phyloP scores from a whole-genome alignment of 2,888 invertebrate species.

The Electrophaes corylata region DNA sequence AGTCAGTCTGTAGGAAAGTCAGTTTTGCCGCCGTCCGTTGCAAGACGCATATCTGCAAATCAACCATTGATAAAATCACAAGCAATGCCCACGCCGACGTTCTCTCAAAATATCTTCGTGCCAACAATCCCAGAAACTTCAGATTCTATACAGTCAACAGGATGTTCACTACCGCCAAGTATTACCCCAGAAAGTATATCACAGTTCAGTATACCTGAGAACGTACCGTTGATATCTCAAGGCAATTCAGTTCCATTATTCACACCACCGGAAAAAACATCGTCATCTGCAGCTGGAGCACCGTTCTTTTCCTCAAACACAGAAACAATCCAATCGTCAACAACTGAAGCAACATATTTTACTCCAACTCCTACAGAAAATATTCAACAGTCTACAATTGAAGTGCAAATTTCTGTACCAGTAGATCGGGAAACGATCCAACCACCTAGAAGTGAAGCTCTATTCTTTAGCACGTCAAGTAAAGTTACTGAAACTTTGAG shows the following conservation, averaged over 20 bases:
- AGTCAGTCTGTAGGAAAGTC: conserved; percentile 54
- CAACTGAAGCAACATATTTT: background rate
- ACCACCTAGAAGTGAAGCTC: background rate
- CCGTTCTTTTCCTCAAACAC: conserved; percentile 3
- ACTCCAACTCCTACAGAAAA: background rate
- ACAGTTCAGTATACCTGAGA: background rate
- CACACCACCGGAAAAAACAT: background rate
- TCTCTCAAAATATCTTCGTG: conserved; percentile 62
- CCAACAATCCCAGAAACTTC: conserved; percentile 42
- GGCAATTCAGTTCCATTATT: conserved; percentile 9
- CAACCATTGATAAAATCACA: conserved; percentile 64
- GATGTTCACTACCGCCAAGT: conserved; percentile 1
- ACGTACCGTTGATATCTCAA: background rate
- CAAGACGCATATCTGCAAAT: conserved; percentile 66
- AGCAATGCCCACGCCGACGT: conserved; percentile 39
- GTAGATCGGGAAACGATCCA: background rate
- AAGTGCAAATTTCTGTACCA: background rate
- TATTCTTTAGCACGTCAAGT: background rate
- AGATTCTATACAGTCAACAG: conserved; percentile 7
- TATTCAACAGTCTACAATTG: background rate
- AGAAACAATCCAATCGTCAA: background rate
- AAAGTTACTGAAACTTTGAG: background rate
- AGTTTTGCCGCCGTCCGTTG: conserved; percentile 73
- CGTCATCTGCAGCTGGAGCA: conserved; percentile 3
- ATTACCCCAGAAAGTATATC: conserved; percentile 6